These are phyloP conservation scores for Chunga burmeisteri DNA, from an alignment of 2,113 vertebrate genomes.

Conservation along the genomic window DNA sequence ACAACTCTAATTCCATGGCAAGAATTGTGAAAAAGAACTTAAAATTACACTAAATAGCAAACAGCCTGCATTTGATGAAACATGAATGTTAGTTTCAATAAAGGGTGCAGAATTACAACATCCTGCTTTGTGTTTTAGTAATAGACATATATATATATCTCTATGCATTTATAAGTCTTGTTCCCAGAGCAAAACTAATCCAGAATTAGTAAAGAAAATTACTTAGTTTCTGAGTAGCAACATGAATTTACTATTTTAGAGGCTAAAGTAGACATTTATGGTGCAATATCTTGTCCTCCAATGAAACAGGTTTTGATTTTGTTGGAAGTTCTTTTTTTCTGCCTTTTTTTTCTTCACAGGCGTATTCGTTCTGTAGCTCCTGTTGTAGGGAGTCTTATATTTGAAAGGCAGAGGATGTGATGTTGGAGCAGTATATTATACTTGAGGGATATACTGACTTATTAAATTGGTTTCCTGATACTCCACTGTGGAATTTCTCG, in stretches of 20 bases:
- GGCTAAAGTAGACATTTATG: not conserved
- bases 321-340: not conserved
- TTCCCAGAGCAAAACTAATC: not conserved
- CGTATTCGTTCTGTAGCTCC: not conserved
- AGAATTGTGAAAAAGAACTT: not conserved
- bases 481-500: not conserved
- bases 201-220: not conserved
- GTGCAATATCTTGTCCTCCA: not conserved
- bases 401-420: not conserved
- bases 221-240: not conserved
- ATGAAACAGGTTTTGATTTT: not conserved
- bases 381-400: not conserved
- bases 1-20: not conserved
- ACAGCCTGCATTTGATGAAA: not conserved
- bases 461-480: not conserved
- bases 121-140: not conserved
- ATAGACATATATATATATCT: not conserved
- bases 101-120: not conserved
- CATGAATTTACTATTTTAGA: not conserved
- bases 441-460: not conserved
- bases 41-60: not conserved
- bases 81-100: not conserved
- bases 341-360: not conserved
- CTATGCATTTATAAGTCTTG: not conserved
- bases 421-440: not conserved